A percentile compares a stretch with the other conserved stretches of the same genome.
These are phyloP conservation scores for Xiphias gladius DNA, from an alignment of 2,113 vertebrate species.

Conservation along the genomic window DNA sequence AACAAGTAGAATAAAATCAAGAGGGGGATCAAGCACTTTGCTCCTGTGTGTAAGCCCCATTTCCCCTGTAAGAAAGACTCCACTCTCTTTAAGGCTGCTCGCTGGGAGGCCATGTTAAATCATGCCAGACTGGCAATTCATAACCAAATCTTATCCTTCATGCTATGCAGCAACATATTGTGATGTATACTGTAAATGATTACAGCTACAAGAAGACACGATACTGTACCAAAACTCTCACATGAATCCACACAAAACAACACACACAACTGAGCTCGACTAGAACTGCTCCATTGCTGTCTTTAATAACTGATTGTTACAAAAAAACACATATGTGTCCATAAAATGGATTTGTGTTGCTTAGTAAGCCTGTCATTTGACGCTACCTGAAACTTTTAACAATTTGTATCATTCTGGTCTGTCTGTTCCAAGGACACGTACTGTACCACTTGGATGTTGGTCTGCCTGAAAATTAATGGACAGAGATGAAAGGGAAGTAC, in stretches of 20 bases:
- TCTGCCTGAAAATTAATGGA: constrained; percentile 68
- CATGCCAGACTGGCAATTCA: constrained; percentile 34
- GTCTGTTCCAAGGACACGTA: constrained; percentile 64
- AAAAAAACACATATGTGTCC: constrained; percentile 68
- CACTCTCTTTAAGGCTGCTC: constrained; percentile 25
- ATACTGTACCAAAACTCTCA: neutral
- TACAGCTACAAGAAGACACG: neutral
- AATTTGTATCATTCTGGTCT: constrained; percentile 80
- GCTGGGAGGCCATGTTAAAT: constrained; percentile 48
- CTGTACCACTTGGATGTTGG: constrained; percentile 50
- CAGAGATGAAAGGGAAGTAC: constrained; percentile 74
- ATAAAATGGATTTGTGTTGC: constrained; percentile 74
- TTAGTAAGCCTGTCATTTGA: constrained; percentile 72
- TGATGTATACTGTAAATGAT: neutral
- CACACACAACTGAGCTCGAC: constrained; percentile 20
- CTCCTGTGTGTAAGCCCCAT: constrained; percentile 19
- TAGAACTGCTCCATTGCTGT: constrained; percentile 29
- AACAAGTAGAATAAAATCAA: neutral
- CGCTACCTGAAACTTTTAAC: constrained; percentile 77
- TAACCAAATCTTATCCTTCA: constrained; percentile 13
- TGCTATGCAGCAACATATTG: constrained; percentile 6
- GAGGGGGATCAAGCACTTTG: neutral
- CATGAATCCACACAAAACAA: neutral
- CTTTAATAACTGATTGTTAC: constrained; percentile 70
- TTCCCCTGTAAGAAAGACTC: constrained; percentile 15